Percentiles rank a stretch among this genome's conserved stretches.
Evolutionary conservation across 2,888 invertebrate genomes (phyloP).

Genomic region (Synergus gifuensis): DNA sequence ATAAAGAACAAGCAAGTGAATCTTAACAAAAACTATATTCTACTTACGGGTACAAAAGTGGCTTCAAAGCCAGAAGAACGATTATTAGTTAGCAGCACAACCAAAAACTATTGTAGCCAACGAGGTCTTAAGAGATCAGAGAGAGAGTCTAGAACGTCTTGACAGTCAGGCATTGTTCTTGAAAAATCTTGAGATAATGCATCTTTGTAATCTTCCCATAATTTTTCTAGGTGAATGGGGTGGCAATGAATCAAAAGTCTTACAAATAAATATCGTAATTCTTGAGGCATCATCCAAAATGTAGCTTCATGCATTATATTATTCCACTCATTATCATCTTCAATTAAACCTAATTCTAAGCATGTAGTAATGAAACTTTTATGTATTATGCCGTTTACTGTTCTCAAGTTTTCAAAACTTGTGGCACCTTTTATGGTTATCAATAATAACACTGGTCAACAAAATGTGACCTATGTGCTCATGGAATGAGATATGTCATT

Average conservation of each 20-base stretch:
- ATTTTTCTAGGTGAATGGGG: conserved; percentile 50
- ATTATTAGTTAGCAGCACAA: too few relatives aligned
- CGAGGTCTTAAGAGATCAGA: too few relatives aligned
- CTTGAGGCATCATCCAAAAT: conserved; percentile 56
- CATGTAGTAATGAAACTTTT: conserved; percentile 50
- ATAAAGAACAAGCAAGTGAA: too few relatives aligned
- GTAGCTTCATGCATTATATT: conserved; percentile 46
- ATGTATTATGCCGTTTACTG: conserved; percentile 58
- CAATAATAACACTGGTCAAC: too few relatives aligned
- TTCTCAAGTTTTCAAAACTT: conserved; percentile 60
- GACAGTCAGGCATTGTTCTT: too few relatives aligned
- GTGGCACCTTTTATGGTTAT: conserved; percentile 53
- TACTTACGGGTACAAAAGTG: too few relatives aligned
- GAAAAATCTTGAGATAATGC: conserved; percentile 55
- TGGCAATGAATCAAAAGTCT: conserved; percentile 57
- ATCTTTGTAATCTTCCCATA: conserved; percentile 56
- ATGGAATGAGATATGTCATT: too few relatives aligned
- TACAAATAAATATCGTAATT: conserved; percentile 65
- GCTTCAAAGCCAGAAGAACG: too few relatives aligned
- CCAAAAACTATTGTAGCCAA: too few relatives aligned
- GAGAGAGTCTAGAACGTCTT: too few relatives aligned
- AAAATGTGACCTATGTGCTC: too few relatives aligned
- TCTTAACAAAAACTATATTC: too few relatives aligned
- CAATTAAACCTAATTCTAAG: conserved; percentile 45
- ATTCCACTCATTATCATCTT: conserved; percentile 47